Conservation (phyloP, 2,888 invertebrate genomes). For the Dryobotodes eremita region DNA sequence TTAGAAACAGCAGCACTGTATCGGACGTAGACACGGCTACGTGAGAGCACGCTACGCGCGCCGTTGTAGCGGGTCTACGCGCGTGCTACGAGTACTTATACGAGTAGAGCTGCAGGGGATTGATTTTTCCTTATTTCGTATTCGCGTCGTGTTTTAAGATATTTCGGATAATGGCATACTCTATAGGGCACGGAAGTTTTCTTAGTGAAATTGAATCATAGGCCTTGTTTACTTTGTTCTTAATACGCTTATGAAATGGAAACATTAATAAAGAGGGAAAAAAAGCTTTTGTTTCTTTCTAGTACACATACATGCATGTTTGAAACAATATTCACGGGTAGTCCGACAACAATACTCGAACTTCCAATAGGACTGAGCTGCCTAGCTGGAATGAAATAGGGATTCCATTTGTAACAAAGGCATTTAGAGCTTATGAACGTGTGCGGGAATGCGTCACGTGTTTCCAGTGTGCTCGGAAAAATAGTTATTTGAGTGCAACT, state of each 20-base stretch:
- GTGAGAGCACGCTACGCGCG: conserved; percentile 78
- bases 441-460: conserved; percentile 7
- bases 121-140: conserved; percentile 78
- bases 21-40: conserved; percentile 76
- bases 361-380: background rate
- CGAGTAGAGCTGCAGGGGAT: conserved; percentile 67
- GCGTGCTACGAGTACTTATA: conserved; percentile 71
- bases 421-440: conserved; percentile 30
- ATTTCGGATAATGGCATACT: conserved; percentile 72
- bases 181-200: conserved; percentile 63
- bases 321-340: conserved; percentile 2
- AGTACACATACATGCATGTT: background rate
- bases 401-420: conserved; percentile 37
- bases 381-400: conserved; percentile 27
- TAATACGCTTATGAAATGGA: conserved; percentile 24
- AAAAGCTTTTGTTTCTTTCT: conserved; percentile 2
- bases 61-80: conserved; percentile 71
- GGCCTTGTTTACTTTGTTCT: conserved; percentile 61
- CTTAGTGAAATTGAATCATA: conserved; percentile 66
- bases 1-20: conserved; percentile 59
- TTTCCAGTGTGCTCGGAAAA: conserved; percentile 11
- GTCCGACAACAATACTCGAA: background rate
- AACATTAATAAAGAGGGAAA: background rate
- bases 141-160: conserved; percentile 72
- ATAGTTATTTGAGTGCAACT: conserved; percentile 14